A percentile compares a stretch with the other conserved stretches of the same genome.
Evolutionary conservation across 2,113 vertebrate genomes (phyloP).

Genomic region (Muscicapa adusta): DNA sequence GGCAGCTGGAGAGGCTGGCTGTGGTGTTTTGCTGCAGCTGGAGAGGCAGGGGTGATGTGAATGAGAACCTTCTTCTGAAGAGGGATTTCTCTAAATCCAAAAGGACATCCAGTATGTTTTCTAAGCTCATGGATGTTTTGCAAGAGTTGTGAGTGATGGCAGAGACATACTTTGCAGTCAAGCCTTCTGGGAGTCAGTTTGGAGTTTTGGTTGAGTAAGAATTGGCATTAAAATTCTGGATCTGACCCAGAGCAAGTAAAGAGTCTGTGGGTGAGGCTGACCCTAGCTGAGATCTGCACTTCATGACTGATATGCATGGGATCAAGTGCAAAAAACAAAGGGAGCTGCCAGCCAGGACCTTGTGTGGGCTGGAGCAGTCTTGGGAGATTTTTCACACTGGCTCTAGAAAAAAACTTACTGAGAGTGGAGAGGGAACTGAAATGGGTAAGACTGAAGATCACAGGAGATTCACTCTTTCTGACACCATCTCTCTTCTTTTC

Average conservation of each 20-base stretch:
- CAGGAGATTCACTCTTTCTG: neutral
- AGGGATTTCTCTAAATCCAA: neutral
- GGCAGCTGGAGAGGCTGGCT: neutral
- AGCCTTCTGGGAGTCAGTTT: neutral
- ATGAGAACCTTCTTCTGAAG: neutral
- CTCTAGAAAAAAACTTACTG: neutral
- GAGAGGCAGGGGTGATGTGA: neutral
- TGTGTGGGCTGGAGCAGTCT: neutral
- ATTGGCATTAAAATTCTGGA: neutral
- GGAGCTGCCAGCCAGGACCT: neutral
- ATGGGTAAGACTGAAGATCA: neutral
- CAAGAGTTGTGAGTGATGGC: neutral
- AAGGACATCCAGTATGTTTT: neutral
- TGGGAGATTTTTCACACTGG: neutral
- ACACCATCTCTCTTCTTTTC: neutral
- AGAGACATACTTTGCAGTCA: neutral
- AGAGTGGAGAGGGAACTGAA: neutral
- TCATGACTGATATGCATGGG: neutral
- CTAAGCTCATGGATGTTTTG: neutral
- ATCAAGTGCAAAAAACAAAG: neutral
- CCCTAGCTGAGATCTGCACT: neutral
- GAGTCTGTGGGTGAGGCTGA: neutral
- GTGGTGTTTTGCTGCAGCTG: neutral
- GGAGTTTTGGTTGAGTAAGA: constrained; percentile 3
- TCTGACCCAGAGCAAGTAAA: neutral